Evolutionary conservation across 2,888 invertebrate genomes (phyloP), one percentile per base, ranked within the genome.

Genomic region (Oligia strigilis): DNA sequence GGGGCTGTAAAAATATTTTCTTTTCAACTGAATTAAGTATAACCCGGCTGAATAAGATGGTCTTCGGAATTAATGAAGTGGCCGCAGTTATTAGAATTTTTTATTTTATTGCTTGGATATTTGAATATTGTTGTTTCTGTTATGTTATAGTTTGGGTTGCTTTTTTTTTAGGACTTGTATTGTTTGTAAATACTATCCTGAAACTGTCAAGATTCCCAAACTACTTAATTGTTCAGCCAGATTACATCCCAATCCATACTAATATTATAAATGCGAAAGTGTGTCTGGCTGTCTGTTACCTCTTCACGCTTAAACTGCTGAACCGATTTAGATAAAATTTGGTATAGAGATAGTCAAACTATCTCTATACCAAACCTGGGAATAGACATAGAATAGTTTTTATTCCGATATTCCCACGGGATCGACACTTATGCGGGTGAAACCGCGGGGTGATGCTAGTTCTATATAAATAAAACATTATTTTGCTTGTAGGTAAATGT

Each of bases 1-100:
- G 86, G 81, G 88, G 87, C 88, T 88, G 82, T 87, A 86, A 87
- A 90, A 88, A 87, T 65, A 77, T 85, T 88, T 84, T 77, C 73
- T 79, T 83, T 82, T 73, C 65, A 66, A 77, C 55, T 83, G 29
- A 66, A 11, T 76, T 66, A 43, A 43, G 43, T 43, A 74, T 77
- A 66, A 77, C 46, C 71, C 29, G 66, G 77, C 60, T 81, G 71
- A 84, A 78, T 82, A 74, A 74, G 58, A 72, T 75, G 78, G 77
- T 77, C 46, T 72, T 69, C 23, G 49, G 64, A 72, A 81, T 77
- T 79, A 75, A 84, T 76, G 65, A 67, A 74, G 77, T 69, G 66
- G 36, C 23, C 55, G 46, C 49, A 40, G 58, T 60, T 76, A 64
- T 69, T 78, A 5, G 40, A 72, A 40, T 40, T 72, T 55, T 17